These are phyloP conservation scores for Cheilinus undulatus DNA, from an alignment of 2,113 vertebrate species.

Conservation along the genomic window DNA sequence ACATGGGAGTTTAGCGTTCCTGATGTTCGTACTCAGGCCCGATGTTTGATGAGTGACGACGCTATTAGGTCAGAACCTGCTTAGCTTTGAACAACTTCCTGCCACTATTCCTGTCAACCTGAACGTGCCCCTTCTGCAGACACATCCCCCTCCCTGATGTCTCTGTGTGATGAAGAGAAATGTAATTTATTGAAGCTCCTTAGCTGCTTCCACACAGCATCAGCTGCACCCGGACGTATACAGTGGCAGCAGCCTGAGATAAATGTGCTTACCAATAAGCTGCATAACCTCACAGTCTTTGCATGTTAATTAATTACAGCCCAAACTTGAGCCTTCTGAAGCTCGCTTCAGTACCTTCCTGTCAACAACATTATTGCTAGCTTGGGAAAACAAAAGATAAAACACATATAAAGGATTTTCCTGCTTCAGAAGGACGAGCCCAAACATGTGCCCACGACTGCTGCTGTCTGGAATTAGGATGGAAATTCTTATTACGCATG, in stretches of 20 bases:
- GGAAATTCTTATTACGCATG: conserved; percentile 28
- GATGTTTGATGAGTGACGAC: no score
- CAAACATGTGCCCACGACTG: conserved; percentile 10
- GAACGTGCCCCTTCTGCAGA: not conserved
- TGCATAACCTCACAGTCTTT: not conserved
- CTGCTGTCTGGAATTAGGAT: conserved; percentile 5
- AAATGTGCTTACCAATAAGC: not conserved
- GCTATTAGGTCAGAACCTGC: no score
- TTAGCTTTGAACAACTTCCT: no score
- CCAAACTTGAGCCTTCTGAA: conserved; percentile 4
- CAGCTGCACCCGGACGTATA: conserved; percentile 2
- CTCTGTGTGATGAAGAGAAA: conserved; percentile 20
- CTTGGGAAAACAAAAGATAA: conserved; percentile 36
- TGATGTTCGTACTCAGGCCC: no score
- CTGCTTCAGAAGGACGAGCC: conserved; percentile 14
- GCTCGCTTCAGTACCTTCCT: not conserved
- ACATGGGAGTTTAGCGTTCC: no score
- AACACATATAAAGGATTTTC: conserved; percentile 2
- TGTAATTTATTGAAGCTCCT: conserved; percentile 13
- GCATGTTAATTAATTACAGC: conserved; percentile 13
- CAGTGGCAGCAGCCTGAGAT: not conserved
- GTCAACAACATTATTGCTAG: conserved; percentile 61
- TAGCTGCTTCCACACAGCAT: not conserved
- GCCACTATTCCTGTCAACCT: not conserved
- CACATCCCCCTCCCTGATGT: not conserved